phyloP scores from a whole-genome alignment of 1,140 invertebrate genomes.

The Solenopsis invicta region DNA sequence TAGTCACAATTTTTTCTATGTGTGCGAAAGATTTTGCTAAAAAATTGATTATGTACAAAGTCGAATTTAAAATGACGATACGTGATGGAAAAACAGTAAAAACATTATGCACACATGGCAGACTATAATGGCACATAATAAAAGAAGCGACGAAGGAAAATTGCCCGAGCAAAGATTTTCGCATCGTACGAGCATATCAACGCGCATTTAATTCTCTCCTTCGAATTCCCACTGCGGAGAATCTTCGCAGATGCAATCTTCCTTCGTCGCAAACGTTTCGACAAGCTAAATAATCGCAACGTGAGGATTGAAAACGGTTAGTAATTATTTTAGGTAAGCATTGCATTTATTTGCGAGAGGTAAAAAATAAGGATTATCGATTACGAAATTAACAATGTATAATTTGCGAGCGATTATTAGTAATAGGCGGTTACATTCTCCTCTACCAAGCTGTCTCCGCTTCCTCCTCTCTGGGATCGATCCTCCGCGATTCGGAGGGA shows the following conservation, averaged over 20 bases:
- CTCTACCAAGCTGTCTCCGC: conserved; percentile 80
- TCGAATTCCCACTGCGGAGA: background rate
- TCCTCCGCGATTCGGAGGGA: background rate
- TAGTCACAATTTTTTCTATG: background rate
- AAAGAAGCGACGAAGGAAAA: conserved; percentile 35
- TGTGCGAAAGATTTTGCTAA: background rate
- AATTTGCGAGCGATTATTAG: conserved; percentile 76
- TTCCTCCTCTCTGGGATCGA: background rate
- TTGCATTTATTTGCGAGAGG: conserved; percentile 84
- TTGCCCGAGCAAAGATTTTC: background rate
- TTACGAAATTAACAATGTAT: conserved; percentile 83
- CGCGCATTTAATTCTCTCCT: background rate
- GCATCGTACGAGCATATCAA: background rate
- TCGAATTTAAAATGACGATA: conserved; percentile 38
- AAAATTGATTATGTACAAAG: background rate
- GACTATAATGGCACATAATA: background rate
- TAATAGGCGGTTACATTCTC: conserved; percentile 68
- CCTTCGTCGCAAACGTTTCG: background rate
- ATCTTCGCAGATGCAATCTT: conserved; percentile 13
- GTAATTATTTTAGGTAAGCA: conserved; percentile 84
- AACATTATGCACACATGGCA: conserved; percentile 23
- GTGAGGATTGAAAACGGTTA: conserved; percentile 80
- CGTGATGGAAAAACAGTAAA: background rate
- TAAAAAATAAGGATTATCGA: conserved; percentile 73
- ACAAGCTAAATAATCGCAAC: conserved; percentile 65